These are phyloP conservation scores for Drosophila kambysellisi DNA, from an alignment of 2,888 invertebrate genomes.

Conservation along the genomic window DNA sequence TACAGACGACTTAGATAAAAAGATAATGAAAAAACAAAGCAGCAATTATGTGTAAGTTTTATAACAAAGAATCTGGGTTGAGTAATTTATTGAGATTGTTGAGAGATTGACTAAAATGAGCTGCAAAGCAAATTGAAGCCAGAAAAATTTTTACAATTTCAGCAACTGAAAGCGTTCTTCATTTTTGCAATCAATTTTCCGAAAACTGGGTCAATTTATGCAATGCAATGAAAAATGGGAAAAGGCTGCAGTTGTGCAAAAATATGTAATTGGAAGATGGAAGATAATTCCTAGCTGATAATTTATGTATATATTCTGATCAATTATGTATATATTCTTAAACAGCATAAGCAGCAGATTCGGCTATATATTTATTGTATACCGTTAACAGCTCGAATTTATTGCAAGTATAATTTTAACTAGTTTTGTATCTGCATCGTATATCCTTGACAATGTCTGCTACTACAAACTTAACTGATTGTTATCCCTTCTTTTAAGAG, in stretches of 20 bases:
- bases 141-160: neutral
- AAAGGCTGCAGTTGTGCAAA: neutral
- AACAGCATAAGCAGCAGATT: neutral
- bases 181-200: neutral
- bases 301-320: neutral
- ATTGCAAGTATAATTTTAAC: neutral
- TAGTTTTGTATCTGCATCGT: neutral
- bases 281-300: neutral
- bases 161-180: neutral
- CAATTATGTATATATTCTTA: neutral
- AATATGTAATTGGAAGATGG: neutral
- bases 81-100: neutral
- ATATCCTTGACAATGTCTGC: neutral
- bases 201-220: neutral
- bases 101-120: neutral
- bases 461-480: neutral
- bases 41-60: conserved; percentile 4
- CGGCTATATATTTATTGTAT: neutral
- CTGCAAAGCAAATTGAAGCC: neutral
- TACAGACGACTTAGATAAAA: neutral
- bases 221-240: neutral
- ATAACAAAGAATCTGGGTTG: neutral
- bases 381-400: neutral
- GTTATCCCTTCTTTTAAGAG: neutral
- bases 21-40: conserved; percentile 1